Conservation (phyloP, 2,797 vertebrate genomes). For the Propithecus perrieri region DNA sequence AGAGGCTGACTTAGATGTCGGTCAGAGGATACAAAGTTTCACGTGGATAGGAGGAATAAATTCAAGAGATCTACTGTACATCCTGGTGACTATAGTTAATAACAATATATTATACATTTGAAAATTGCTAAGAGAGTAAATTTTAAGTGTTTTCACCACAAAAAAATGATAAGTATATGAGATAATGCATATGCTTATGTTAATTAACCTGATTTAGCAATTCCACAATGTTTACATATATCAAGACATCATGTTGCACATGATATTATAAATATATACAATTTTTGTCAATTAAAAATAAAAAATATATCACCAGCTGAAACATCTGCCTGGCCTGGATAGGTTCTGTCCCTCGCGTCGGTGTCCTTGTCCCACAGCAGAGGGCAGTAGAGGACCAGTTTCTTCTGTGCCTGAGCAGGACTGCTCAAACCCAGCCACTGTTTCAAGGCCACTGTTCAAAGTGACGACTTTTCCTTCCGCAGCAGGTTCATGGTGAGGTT, state of each 20-base stretch:
- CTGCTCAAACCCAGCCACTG: rapidly evolving
- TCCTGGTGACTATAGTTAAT: neutral
- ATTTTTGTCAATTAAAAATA: neutral
- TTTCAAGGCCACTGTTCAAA: neutral
- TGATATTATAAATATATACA: neutral
- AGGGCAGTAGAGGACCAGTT: slow-evolving; percentile 69
- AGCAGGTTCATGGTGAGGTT: neutral
- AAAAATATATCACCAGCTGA: neutral
- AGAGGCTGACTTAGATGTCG: neutral
- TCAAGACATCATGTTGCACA: neutral
- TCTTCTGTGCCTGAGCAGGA: neutral
- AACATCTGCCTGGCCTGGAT: neutral
- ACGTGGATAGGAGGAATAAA: neutral
- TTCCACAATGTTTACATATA: neutral
- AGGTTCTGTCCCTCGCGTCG: neutral
- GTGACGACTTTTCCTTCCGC: neutral
- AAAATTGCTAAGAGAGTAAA: neutral
- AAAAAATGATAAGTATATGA: neutral
- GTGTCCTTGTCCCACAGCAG: slow-evolving; percentile 62
- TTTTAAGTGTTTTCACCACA: neutral
- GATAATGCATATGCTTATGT: neutral
- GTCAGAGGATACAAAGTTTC: neutral
- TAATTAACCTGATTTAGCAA: neutral
- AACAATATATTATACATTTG: neutral
- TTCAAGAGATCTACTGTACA: too few species aligned